A percentile compares a stretch with the other conserved stretches of the same genome.
These are phyloP conservation scores for Stenolophus ochropezus DNA, from an alignment of 2,888 invertebrate genomes.

Conservation along the genomic window DNA sequence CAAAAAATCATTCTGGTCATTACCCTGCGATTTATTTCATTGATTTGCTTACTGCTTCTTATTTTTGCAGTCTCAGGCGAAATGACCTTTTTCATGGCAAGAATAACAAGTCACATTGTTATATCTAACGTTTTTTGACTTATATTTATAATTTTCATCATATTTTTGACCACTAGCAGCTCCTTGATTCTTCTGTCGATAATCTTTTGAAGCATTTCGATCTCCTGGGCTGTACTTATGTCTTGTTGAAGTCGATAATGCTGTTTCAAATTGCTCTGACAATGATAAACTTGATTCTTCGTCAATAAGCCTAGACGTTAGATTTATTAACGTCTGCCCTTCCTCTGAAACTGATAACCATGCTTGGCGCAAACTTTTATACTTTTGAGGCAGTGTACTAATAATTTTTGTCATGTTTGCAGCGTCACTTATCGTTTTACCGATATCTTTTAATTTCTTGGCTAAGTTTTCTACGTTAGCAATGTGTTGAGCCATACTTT, in stretches of 20 bases:
- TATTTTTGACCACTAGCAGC: neutral
- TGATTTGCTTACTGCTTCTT: constrained; percentile 16
- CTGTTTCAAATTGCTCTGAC: constrained; percentile 27
- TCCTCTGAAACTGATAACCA: constrained; percentile 63
- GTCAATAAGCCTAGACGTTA: constrained; percentile 62
- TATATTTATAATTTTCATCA: neutral
- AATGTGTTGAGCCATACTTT: constrained; percentile 61
- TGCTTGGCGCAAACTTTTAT: constrained; percentile 63
- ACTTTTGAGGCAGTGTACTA: constrained; percentile 55
- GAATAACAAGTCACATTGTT: constrained; percentile 58
- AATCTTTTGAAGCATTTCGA: neutral
- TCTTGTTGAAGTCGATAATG: neutral
- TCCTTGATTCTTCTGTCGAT: neutral
- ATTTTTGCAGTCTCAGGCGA: constrained; percentile 59
- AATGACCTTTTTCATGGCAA: constrained; percentile 62
- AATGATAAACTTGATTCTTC: constrained; percentile 60
- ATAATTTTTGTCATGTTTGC: constrained; percentile 57
- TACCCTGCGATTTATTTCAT: neutral
- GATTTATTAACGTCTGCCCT: constrained; percentile 61
- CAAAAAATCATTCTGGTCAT: neutral
- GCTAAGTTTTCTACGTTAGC: constrained; percentile 61
- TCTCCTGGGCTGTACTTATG: neutral
- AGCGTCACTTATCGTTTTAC: constrained; percentile 56
- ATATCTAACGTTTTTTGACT: too few species aligned
- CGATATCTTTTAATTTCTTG: constrained; percentile 51